These are phyloP conservation scores for Pseudorhiza aurosa DNA, from an alignment of 30 jellyfish, hydroid and myxozoan species.

Conservation along the genomic window DNA sequence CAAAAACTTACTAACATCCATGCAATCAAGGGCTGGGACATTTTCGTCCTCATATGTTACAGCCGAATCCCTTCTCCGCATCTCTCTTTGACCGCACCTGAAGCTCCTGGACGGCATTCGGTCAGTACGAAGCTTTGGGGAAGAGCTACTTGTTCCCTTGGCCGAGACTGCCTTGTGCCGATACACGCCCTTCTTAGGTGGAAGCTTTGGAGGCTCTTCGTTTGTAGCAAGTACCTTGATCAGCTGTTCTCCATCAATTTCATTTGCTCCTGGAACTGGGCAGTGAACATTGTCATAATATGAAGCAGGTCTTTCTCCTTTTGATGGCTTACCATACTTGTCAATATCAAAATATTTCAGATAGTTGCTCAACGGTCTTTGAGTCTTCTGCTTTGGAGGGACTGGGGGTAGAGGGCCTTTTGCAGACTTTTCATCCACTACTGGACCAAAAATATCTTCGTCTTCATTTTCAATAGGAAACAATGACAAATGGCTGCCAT, in stretches of 20 bases:
- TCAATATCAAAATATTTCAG: conserved; percentile 74
- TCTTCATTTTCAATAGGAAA: conserved; percentile 86
- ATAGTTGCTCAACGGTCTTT: conserved; percentile 63
- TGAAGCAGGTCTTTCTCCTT: conserved; percentile 90
- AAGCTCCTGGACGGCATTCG: conserved; percentile 50
- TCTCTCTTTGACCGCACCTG: conserved; percentile 60
- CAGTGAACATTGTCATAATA: conserved; percentile 86
- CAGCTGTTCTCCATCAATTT: conserved; percentile 82
- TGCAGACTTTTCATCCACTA: conserved; percentile 39
- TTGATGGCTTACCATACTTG: conserved; percentile 78
- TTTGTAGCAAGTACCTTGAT: conserved; percentile 26
- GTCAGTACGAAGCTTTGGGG: conserved; percentile 61
- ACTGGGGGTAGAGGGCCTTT: conserved; percentile 72
- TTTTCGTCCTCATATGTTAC: conserved; percentile 91
- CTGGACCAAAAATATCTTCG: conserved; percentile 68
- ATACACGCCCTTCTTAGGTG: conserved; percentile 88
- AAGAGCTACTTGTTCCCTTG: not conserved
- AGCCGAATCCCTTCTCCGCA: conserved; percentile 78
- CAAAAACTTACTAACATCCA: conserved; percentile 76
- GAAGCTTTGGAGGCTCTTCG: conserved; percentile 86
- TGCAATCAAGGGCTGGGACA: conserved; percentile 93
- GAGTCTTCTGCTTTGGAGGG: conserved; percentile 83
- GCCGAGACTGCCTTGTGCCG: conserved; percentile 35
- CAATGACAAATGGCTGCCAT: conserved; percentile 86
- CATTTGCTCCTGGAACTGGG: conserved; percentile 93